phyloP scores from a whole-genome alignment of 2,888 invertebrate species.

The Drosophila kuntzei region DNA sequence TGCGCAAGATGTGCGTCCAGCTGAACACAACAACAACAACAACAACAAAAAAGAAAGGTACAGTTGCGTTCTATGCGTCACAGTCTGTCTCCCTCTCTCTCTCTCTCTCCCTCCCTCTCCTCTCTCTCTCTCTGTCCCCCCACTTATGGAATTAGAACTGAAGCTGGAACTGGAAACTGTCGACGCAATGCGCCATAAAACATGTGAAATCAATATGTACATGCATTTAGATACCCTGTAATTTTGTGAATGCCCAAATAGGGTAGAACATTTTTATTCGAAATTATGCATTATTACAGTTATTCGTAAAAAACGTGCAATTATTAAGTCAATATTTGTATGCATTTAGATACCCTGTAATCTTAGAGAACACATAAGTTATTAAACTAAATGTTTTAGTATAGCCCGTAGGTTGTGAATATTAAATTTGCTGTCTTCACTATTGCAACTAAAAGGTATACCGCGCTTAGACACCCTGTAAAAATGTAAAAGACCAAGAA shows the following conservation, averaged over 20 bases:
- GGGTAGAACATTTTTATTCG: not conserved
- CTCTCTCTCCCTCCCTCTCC: not conserved
- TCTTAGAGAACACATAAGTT: not conserved
- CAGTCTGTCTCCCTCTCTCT: not conserved
- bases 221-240: constrained; percentile 22
- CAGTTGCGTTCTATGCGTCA: constrained; percentile 35
- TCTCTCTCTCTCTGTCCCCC: not conserved
- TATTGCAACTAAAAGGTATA: not conserved
- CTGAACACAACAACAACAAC: too few species aligned
- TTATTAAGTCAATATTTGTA: not conserved
- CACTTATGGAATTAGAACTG: constrained; percentile 29
- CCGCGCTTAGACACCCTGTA: not conserved
- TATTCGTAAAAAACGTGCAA: not conserved
- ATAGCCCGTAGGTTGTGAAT: not conserved
- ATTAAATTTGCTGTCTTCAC: not conserved
- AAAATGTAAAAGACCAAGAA: not conserved
- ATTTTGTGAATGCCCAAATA: not conserved
- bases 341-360: not conserved
- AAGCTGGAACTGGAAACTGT: constrained; percentile 15
- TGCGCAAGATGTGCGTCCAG: constrained; percentile 56
- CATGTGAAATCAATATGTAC: constrained; percentile 33
- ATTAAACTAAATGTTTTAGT: not conserved
- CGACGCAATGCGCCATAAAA: constrained; percentile 23
- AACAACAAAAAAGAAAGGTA: constrained; percentile 34
- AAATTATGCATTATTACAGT: not conserved